A percentile compares a stretch with the other conserved stretches of the same genome.
These are phyloP conservation scores for Calidris pugnax DNA, from an alignment of 2,113 vertebrate genomes.

Conservation along the genomic window DNA sequence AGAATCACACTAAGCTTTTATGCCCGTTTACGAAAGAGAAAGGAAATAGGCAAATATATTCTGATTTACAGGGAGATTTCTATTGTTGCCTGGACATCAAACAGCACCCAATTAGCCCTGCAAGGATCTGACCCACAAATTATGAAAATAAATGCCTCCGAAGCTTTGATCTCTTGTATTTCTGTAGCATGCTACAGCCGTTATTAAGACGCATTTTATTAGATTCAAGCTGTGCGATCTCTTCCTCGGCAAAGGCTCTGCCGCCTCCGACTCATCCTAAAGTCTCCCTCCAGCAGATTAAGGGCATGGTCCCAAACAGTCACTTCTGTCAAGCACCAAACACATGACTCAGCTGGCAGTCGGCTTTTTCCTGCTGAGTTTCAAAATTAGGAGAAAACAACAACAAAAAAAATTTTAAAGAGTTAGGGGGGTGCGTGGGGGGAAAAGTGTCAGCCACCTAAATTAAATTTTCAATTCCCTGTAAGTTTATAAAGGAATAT, in stretches of 20 bases:
- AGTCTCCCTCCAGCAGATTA: conserved; percentile 18
- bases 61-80: conserved; percentile 24
- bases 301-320: conserved; percentile 51
- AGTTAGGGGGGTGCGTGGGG: background rate
- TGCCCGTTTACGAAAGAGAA: background rate
- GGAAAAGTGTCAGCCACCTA: background rate
- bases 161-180: conserved; percentile 6
- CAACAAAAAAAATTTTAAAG: conserved; percentile 27
- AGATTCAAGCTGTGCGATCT: conserved; percentile 1
- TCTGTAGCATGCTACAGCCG: background rate
- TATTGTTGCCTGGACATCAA: conserved; percentile 60
- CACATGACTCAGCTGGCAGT: conserved; percentile 26
- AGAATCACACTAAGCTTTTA: background rate
- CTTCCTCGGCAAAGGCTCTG: background rate
- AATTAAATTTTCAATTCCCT: background rate
- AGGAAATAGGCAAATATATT: background rate
- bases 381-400: conserved; percentile 10
- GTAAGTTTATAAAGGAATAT: background rate
- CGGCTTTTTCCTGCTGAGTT: conserved; percentile 35
- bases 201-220: conserved; percentile 1
- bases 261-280: background rate
- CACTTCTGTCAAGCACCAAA: conserved; percentile 30
- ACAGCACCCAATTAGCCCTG: conserved; percentile 53
- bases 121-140: conserved; percentile 58
- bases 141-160: conserved; percentile 47